These are phyloP conservation scores for Phoenicopterus ruber DNA, from an alignment of 2,113 vertebrate species.

Conservation along the genomic window DNA sequence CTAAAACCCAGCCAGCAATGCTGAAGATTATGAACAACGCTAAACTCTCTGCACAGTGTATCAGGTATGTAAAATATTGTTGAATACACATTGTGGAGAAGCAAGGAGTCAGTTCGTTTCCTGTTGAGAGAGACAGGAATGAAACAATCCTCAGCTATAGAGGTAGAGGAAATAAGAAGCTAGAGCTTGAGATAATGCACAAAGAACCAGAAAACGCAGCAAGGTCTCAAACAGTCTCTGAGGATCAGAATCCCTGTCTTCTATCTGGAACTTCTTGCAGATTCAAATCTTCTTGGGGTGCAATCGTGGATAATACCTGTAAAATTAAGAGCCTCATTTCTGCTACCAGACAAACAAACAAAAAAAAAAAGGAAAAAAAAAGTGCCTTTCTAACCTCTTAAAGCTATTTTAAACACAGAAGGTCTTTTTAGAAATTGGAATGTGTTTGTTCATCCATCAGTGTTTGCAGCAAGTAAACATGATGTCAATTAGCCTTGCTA, in stretches of 20 bases:
- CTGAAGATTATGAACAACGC: not conserved
- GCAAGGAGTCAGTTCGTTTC: not conserved
- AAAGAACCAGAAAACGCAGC: not conserved
- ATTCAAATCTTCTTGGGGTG: not conserved
- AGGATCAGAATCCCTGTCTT: not conserved
- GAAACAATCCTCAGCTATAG: not conserved
- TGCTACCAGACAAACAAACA: not conserved
- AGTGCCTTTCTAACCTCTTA: not conserved
- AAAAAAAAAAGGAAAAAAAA: not conserved
- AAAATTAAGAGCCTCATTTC: not conserved
- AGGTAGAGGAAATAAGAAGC: not conserved
- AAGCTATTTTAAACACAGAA: constrained; percentile 23
- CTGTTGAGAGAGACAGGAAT: not conserved
- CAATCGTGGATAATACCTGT: not conserved
- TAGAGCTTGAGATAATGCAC: not conserved
- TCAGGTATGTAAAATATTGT: not conserved
- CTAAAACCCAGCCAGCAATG: not conserved
- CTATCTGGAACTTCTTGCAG: not conserved
- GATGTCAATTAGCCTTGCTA: constrained; percentile 64
- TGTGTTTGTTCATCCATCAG: constrained; percentile 48
- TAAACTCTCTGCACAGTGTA: not conserved
- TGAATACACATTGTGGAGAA: not conserved
- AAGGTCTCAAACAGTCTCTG: not conserved
- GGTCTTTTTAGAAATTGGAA: constrained; percentile 22
- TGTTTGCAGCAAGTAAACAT: constrained; percentile 60